Percentiles rank a stretch among this genome's conserved stretches.
Conservation (phyloP, 2,888 invertebrate species). For the Chrysolina oricalcia region DNA sequence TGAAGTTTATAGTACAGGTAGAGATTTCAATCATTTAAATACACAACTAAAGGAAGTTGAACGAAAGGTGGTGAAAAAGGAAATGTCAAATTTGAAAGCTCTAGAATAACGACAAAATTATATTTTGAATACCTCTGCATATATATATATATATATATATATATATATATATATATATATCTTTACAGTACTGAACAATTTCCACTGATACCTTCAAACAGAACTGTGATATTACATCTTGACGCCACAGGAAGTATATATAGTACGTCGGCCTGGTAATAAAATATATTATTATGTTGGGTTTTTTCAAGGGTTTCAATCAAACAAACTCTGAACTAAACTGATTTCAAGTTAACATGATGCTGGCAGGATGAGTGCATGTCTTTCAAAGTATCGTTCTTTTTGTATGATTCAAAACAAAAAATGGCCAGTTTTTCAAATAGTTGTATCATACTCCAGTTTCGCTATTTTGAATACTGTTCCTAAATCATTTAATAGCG, state of each 20-base stretch:
- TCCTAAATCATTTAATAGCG: slow-evolving; percentile 37
- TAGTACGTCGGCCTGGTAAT: slow-evolving; percentile 43
- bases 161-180: too few relatives aligned
- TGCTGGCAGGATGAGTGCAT: slow-evolving; percentile 43
- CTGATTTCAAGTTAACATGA: slow-evolving; percentile 43
- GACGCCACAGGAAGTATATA: too few relatives aligned
- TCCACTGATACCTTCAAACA: too few relatives aligned
- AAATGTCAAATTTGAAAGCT: slow-evolving; percentile 25
- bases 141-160: slow-evolving; percentile 51
- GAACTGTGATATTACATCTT: too few relatives aligned
- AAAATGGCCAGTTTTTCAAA: too few relatives aligned
- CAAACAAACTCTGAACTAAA: slow-evolving; percentile 42
- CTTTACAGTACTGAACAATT: too few relatives aligned
- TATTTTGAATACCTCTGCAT: slow-evolving; percentile 41
- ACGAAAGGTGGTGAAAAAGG: not conserved
- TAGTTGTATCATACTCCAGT: slow-evolving; percentile 48
- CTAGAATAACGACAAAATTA: slow-evolving; percentile 21
- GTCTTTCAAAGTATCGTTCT: slow-evolving; percentile 39
- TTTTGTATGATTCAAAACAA: slow-evolving; percentile 41
- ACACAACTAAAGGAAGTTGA: not conserved
- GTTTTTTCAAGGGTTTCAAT: slow-evolving; percentile 29
- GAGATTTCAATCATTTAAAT: not conserved
- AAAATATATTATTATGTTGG: slow-evolving; percentile 47
- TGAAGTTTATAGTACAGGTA: not conserved
- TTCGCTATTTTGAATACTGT: slow-evolving; percentile 50